Evolutionary conservation across 2,797 vertebrate species (phyloP), one percentile per base, ranked within the genome.

Genomic region (Triplophysa bombifrons): DNA sequence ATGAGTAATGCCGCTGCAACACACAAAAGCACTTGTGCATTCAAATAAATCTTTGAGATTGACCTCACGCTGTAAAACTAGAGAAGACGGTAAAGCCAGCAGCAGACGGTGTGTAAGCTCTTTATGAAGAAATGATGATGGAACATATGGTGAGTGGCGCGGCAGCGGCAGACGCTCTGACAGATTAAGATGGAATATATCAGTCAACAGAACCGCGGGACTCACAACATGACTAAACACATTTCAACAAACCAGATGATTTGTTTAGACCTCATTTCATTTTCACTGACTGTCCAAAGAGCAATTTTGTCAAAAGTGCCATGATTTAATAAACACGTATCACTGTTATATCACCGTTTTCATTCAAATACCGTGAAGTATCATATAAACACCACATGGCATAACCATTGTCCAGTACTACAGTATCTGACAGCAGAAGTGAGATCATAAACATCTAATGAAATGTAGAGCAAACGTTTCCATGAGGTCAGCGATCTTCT

Each of bases 1-100:
- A 85, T 88, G 82, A 84, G 71, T 82, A 77, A 81, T 79, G 84
- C 83, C 74, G 71, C 60, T 84, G 85, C 78, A 76, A 85, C 84
- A 87, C 78, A 86, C 81, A 89, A 88, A 87, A 74, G 78, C 84
- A 86, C 86, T 58, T 58, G 14, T 46, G 44, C 44, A 48, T 16
- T 48, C 0, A 13, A 48, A 13, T 11, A 13, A 11, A 11, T 48
- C 14, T 48, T 13, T 48, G 12, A 48, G 51, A 5, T 17, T 10
- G 19, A 55, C 51, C 51, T 55, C 51, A n/a, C 19, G 3, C 46
- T 48, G 13, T 48, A 48, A 48, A 16, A 13, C 10, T 11, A 46
- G 51, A n/a, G 53, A 20, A 55, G 53, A 55, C 11, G 3, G 11
- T 48, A 48, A 48, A 48, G 13, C 46, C 46, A 64, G 38, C 41